These are phyloP conservation scores for Myotis findleyi DNA, from an alignment of 2,797 vertebrate genomes.

Conservation along the genomic window DNA sequence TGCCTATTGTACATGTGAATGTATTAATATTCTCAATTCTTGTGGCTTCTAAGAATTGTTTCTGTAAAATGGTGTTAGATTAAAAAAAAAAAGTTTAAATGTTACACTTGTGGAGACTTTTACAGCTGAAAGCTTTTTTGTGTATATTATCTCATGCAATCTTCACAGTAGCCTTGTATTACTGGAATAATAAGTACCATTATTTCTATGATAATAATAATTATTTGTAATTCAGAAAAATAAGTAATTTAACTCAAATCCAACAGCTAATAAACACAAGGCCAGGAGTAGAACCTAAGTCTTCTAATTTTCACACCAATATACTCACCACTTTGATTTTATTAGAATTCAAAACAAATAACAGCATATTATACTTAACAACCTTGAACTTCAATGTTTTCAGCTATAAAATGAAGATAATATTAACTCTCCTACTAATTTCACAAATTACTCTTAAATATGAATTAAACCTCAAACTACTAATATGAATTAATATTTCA, in stretches of 20 bases:
- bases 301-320: not conserved
- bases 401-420: not conserved
- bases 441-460: conserved; percentile 5
- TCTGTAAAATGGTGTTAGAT: not conserved
- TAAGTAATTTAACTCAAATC: not conserved
- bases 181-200: not conserved
- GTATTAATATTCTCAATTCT: conserved; percentile 37
- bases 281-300: not conserved
- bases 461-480: not conserved
- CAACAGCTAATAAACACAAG: not conserved
- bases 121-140: not conserved
- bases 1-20: not conserved
- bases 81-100: not conserved
- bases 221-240: conserved; percentile 14
- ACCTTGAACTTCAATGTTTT: not conserved
- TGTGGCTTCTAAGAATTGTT: not conserved
- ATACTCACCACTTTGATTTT: not conserved
- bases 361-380: not conserved
- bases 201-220: conserved; percentile 32
- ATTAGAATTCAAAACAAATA: conserved; percentile 21
- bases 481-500: not conserved
- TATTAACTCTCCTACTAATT: not conserved
- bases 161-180: not conserved
- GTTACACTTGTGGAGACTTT: not conserved
- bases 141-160: not conserved